Conservation (phyloP, 2,888 invertebrate species). For the Hoplodrina blanda region DNA sequence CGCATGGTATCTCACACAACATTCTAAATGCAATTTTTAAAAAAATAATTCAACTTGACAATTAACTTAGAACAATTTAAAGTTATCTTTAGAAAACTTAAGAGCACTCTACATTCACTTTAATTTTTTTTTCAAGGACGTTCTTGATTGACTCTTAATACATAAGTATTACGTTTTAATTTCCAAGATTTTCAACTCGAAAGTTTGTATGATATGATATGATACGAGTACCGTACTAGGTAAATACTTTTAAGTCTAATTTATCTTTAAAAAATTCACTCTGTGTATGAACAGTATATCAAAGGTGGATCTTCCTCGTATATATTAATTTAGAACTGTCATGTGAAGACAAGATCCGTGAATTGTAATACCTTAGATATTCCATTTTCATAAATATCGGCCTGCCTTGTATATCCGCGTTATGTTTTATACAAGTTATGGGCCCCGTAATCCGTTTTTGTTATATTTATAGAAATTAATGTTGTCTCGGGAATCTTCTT, state of each 20-base stretch:
- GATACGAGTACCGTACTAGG: too few relatives aligned
- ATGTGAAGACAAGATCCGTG: conserved; percentile 21
- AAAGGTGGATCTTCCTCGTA: conserved; percentile 27
- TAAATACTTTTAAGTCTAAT: neutral
- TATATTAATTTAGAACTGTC: conserved; percentile 51
- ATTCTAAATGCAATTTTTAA: too few relatives aligned
- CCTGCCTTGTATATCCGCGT: conserved; percentile 29
- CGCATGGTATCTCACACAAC: too few relatives aligned
- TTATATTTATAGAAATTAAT: conserved; percentile 9
- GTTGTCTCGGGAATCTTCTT: neutral
- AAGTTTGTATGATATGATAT: neutral
- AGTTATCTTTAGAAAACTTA: too few relatives aligned
- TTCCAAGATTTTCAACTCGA: neutral
- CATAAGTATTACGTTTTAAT: too few relatives aligned
- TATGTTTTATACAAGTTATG: conserved; percentile 28
- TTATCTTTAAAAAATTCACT: neutral
- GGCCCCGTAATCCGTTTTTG: conserved; percentile 5
- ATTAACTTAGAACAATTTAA: too few relatives aligned
- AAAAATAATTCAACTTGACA: too few relatives aligned
- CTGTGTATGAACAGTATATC: conserved; percentile 9
- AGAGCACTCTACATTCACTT: too few relatives aligned
- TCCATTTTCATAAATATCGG: conserved; percentile 60
- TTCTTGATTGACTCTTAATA: too few relatives aligned
- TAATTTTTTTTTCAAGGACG: too few relatives aligned
- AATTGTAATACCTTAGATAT: conserved; percentile 48